A percentile compares a stretch with the other conserved stretches of the same genome.
Evolutionary conservation across 1,140 invertebrate genomes (phyloP).

Genomic region (Caenorhabditis tropicalis): DNA sequence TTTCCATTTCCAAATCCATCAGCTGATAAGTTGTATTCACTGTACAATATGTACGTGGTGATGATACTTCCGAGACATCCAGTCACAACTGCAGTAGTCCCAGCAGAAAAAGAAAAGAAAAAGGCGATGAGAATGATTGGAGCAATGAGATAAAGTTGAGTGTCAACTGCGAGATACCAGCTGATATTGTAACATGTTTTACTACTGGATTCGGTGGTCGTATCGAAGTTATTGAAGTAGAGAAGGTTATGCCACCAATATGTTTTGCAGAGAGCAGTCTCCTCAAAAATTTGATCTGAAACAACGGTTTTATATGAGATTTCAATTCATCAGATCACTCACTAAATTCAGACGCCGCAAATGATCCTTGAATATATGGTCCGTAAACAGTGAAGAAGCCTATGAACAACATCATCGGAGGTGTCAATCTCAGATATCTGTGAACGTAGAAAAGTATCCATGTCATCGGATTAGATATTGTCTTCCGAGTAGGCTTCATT

Average conservation of each 20-base stretch:
- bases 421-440: constrained; percentile 51
- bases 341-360: neutral
- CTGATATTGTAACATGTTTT: constrained; percentile 57
- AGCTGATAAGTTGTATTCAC: neutral
- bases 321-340: neutral
- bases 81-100: neutral
- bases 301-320: neutral
- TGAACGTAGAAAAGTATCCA: constrained; percentile 35
- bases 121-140: constrained; percentile 49
- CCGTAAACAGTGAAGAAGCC: constrained; percentile 37
- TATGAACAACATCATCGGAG: constrained; percentile 43
- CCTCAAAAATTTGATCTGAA: neutral
- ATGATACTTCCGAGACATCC: constrained; percentile 19
- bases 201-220: neutral
- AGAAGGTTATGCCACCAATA: constrained; percentile 54
- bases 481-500: neutral
- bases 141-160: constrained; percentile 73
- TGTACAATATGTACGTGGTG: neutral
- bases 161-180: constrained; percentile 75
- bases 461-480: neutral
- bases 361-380: constrained; percentile 20
- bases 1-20: neutral
- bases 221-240: constrained; percentile 51
- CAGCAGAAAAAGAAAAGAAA: neutral
- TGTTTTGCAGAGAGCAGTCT: neutral